A percentile compares a stretch with the other conserved stretches of the same genome.
Evolutionary conservation across 2,888 invertebrate genomes (phyloP).

Genomic region (Pardosa pseudoannulata): DNA sequence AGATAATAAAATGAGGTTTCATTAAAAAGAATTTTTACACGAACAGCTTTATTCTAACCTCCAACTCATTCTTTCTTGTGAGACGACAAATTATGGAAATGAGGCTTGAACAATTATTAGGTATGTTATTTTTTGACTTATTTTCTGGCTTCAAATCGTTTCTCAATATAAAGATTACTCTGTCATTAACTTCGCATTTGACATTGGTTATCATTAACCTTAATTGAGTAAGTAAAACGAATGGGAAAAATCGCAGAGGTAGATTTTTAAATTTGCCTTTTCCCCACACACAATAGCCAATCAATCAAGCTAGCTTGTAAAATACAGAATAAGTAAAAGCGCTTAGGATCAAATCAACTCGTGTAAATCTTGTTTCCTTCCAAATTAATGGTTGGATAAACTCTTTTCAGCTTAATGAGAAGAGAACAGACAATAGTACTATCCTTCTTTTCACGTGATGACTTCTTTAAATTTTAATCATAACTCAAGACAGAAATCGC

Average conservation of each 20-base stretch:
- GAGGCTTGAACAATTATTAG: not conserved
- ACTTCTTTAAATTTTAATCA: not conserved
- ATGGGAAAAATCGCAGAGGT: not conserved
- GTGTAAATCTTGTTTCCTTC: too few relatives aligned
- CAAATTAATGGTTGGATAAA: not conserved
- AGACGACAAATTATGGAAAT: not conserved
- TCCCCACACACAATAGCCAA: too few relatives aligned
- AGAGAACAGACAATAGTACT: not conserved
- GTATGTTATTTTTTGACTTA: not conserved
- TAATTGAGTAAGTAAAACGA: not conserved
- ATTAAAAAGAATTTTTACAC: too few relatives aligned
- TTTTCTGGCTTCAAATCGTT: not conserved
- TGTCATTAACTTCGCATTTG: not conserved
- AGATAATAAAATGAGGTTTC: too few relatives aligned
- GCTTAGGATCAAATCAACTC: too few relatives aligned
- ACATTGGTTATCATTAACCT: not conserved
- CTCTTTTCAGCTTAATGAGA: not conserved
- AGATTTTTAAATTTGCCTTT: not conserved
- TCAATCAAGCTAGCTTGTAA: too few relatives aligned
- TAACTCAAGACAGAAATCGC: not conserved
- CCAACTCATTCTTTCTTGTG: not conserved
- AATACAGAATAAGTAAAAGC: too few relatives aligned
- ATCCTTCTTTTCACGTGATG: not conserved
- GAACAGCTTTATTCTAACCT: too few relatives aligned
- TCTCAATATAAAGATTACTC: not conserved